Percentiles rank a stretch among this genome's conserved stretches.
Evolutionary conservation across 1,140 invertebrate species (phyloP).

Genomic region (Stratiolaelaps scimitus): DNA sequence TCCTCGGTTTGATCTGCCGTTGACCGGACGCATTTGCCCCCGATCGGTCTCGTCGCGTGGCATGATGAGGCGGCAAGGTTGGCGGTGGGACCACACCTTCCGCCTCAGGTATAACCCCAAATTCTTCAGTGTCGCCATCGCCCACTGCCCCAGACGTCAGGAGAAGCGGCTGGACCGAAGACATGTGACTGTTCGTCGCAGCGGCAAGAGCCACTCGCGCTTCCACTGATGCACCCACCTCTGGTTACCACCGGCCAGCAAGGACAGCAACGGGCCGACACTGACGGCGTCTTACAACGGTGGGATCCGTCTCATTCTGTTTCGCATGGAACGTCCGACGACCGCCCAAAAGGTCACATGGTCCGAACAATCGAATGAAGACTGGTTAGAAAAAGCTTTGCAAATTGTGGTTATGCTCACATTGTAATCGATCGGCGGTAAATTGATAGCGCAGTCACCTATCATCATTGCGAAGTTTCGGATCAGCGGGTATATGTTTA

Average conservation of each 20-base stretch:
- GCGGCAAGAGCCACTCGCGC: neutral
- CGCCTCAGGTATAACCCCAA: constrained; percentile 16
- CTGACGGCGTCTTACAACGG: neutral
- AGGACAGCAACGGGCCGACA: neutral
- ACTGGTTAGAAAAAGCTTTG: no score
- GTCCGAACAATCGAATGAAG: no score
- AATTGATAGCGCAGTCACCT: no score
- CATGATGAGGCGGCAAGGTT: neutral
- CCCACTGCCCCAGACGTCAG: neutral
- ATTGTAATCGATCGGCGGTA: no score
- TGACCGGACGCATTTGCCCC: neutral
- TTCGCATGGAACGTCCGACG: neutral
- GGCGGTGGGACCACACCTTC: neutral
- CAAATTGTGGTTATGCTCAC: no score
- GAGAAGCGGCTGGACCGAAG: constrained; percentile 18
- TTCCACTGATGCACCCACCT: neutral
- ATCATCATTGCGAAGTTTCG: no score
- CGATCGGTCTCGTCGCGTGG: neutral
- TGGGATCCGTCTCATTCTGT: neutral
- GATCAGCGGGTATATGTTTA: no score
- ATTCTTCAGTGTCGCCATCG: neutral
- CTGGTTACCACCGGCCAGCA: neutral
- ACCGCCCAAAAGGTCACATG: no score
- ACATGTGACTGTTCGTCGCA: neutral
- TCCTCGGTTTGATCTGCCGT: constrained; percentile 2